These are phyloP conservation scores for Luperina testacea DNA, from an alignment of 2,888 invertebrate species.

Conservation along the genomic window DNA sequence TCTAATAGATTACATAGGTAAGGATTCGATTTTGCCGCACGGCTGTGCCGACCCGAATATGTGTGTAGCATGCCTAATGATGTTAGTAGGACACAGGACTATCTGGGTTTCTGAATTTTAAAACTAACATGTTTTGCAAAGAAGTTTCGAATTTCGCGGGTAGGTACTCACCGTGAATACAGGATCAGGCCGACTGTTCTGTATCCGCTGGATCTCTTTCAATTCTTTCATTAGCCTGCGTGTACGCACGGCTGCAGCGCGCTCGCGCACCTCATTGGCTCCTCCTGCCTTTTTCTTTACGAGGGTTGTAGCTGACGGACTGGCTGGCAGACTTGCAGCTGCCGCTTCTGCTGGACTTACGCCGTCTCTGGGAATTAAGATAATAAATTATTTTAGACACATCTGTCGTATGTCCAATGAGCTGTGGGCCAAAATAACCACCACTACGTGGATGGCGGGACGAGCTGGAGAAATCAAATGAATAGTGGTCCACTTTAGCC, in stretches of 20 bases:
- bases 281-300: constrained; percentile 85
- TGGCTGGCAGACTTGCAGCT: constrained; percentile 85
- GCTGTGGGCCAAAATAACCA: background rate
- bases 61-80: background rate
- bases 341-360: constrained; percentile 87
- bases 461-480: background rate
- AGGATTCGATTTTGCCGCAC: background rate
- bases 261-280: constrained; percentile 83
- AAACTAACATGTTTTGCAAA: background rate
- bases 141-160: background rate
- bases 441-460: background rate
- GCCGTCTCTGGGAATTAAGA: constrained; percentile 80
- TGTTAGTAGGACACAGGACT: background rate
- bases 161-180: constrained; percentile 92
- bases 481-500: background rate
- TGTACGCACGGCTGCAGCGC: constrained; percentile 91
- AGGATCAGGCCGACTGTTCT: constrained; percentile 92
- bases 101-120: background rate
- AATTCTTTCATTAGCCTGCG: constrained; percentile 96
- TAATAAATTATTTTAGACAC: background rate
- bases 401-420: background rate
- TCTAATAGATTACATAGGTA: background rate
- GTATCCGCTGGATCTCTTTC: constrained; percentile 94
- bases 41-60: background rate
- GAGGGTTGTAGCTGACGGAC: constrained; percentile 87